These are phyloP conservation scores for Grammomys surdaster DNA, from an alignment of 2,113 vertebrate species.

Conservation along the genomic window DNA sequence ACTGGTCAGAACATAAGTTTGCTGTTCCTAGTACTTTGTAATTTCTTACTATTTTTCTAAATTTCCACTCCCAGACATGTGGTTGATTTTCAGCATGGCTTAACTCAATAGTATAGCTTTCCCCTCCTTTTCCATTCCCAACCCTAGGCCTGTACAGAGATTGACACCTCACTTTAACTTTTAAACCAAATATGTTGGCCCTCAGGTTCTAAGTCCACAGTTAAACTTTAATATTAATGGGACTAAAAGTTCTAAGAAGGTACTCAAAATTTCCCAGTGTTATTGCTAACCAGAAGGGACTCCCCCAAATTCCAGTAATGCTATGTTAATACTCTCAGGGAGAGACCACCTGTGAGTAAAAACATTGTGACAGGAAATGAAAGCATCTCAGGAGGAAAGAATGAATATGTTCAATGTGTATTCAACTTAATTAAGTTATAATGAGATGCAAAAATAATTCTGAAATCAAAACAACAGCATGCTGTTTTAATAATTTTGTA, in stretches of 20 bases:
- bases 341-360: no score
- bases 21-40: accelerated
- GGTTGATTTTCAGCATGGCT: background rate
- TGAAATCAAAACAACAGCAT: background rate
- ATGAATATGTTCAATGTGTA: background rate
- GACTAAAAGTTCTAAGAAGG: background rate
- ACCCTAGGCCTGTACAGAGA: background rate
- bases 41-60: background rate
- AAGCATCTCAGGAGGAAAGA: background rate
- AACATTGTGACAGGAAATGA: background rate
- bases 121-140: background rate
- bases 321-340: background rate
- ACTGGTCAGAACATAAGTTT: background rate
- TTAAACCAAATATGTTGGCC: background rate
- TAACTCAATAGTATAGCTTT: background rate
- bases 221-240: background rate
- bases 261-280: background rate
- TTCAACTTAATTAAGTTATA: slow-evolving; percentile 24
- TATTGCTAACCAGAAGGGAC: background rate
- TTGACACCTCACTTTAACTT: background rate
- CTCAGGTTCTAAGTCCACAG: background rate
- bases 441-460: background rate
- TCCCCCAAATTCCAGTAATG: background rate
- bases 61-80: background rate
- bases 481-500: background rate